Conservation (phyloP, 2,888 invertebrate genomes). For the Cryptocephalus primarius region DNA sequence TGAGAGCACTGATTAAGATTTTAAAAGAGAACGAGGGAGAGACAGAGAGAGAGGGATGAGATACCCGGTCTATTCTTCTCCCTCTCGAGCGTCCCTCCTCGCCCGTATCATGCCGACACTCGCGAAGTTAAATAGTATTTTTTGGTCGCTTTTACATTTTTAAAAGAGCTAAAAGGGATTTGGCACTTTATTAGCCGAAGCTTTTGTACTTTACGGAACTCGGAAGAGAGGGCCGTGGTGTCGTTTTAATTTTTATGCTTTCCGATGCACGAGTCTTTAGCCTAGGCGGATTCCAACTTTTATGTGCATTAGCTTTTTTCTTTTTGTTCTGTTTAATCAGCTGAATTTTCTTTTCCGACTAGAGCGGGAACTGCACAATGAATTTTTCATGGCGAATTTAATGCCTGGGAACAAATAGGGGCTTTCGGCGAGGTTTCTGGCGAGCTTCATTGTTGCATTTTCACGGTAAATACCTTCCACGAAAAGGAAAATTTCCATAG, state of each 20-base stretch:
- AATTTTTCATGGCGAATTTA: too few relatives aligned
- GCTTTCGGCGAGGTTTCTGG: too few relatives aligned
- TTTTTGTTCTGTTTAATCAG: too few relatives aligned
- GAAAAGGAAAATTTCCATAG: too few relatives aligned
- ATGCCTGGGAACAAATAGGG: too few relatives aligned
- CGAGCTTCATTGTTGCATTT: too few relatives aligned
- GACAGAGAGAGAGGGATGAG: too few relatives aligned
- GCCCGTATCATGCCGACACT: constrained; percentile 33
- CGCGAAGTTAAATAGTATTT: constrained; percentile 33
- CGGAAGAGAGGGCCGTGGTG: constrained; percentile 26
- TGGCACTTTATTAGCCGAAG: constrained; percentile 30
- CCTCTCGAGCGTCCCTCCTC: constrained; percentile 21
- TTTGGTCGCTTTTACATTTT: constrained; percentile 33
- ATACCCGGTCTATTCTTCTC: constrained; percentile 1
- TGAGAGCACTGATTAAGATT: constrained; percentile 38
- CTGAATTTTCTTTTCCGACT: too few relatives aligned
- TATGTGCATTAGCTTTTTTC: too few relatives aligned
- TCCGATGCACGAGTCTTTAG: constrained; percentile 1
- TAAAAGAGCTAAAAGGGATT: constrained; percentile 33
- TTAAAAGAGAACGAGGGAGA: constrained; percentile 19
- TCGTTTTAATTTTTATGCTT: constrained; percentile 28
- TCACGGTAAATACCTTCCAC: too few relatives aligned
- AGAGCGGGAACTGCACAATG: too few relatives aligned
- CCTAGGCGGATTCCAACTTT: too few relatives aligned
- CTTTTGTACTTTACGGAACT: constrained; percentile 25